Base-by-base conservation (phyloP, 1,140 invertebrate species). In the Maconellicoccus hirsutus region DNA sequence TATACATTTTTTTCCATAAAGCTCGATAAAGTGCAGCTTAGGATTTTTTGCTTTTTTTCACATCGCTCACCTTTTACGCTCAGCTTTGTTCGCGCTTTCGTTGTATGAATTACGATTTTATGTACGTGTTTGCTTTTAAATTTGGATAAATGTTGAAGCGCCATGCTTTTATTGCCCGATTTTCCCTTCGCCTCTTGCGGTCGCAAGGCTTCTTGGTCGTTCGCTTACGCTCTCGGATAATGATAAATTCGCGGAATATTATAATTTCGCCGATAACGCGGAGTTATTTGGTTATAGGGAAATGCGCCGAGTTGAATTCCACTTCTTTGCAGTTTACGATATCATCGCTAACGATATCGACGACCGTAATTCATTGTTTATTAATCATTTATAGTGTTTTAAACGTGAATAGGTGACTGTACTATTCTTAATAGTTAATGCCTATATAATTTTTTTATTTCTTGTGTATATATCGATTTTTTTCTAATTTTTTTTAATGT, bases 301-400 rank as follows among this genome's bases (percentile, higher is more conserved):
- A 66, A 23, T 66, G 61, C 25, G 61, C 61, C 61, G 61, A 66
- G 25, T 26, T 66, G 61, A 66, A 66, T 66, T 66, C 61, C 6
- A 66, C 61, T 16, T 66, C 61, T 66, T 23, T 66, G 61, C 61
- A 25, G 61, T 25, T 23, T 19, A 25, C 61, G 25, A 23, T 66
- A 23, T 66, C 61, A 25, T 66, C 21, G 22, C 16, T 66, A 23
- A 26, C 61, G 21, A 26, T 66, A 66, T 23, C 61, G 19, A 16
- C 61, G 22, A 25, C 61, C 19, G 10, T 66, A 66, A 23, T 66
- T 23, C 61, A 66, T 23, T 66, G 61, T 26, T 14, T 66, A 26
- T 23, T 66, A 23, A 66, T 66, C 16, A 66, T 25, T 12, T 23
- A 26, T 25, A 25, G 10, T 23, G 3, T 23, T 14, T 66, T 66